These are phyloP conservation scores for Tachuris rubrigastra DNA, from an alignment of 2,113 vertebrate genomes.

Conservation along the genomic window DNA sequence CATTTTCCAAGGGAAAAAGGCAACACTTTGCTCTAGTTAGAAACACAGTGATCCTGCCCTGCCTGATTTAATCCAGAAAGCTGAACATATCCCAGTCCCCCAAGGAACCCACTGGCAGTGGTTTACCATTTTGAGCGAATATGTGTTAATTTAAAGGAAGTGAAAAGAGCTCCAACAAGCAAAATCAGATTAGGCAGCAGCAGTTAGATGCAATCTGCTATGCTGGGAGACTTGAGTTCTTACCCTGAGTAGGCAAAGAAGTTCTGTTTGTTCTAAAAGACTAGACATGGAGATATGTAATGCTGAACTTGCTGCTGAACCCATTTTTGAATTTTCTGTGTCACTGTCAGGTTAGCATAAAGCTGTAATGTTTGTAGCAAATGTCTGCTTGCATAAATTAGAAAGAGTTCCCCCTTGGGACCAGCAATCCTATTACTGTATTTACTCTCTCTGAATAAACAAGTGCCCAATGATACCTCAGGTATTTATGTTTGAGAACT, in stretches of 20 bases:
- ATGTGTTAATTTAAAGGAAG: neutral
- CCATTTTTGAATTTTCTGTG: neutral
- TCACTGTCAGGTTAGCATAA: neutral
- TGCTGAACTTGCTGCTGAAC: neutral
- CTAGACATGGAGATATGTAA: neutral
- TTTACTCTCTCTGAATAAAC: neutral
- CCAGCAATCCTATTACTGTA: neutral
- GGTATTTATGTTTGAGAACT: neutral
- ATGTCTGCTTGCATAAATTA: neutral
- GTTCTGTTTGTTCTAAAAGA: neutral
- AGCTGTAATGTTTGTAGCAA: neutral
- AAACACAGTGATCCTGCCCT: neutral
- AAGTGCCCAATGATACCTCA: neutral
- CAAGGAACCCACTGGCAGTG: neutral
- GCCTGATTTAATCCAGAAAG: neutral
- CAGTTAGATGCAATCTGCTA: neutral
- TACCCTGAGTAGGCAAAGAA: neutral
- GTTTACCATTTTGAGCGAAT: neutral
- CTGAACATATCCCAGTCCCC: rapidly evolving
- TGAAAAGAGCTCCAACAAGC: neutral
- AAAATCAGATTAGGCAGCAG: neutral
- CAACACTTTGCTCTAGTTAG: neutral
- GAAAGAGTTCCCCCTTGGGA: neutral
- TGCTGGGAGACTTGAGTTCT: neutral
- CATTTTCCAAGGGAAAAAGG: neutral